phyloP scores from a whole-genome alignment of 2,113 vertebrate genomes.

The Onychostoma macrolepis region DNA sequence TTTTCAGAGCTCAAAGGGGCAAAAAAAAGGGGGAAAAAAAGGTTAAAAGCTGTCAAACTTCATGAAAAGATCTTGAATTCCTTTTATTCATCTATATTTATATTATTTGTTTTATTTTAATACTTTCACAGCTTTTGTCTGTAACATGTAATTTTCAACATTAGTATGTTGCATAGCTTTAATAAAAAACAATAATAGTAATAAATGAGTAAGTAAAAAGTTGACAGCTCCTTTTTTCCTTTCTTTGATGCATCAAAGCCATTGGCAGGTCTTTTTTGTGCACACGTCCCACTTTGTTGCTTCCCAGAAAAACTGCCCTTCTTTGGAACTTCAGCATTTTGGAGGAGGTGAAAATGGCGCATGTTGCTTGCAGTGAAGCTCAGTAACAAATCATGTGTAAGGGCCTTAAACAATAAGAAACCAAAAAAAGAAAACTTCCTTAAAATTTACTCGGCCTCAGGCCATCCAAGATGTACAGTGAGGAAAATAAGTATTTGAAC shows the following conservation, averaged over 20 bases:
- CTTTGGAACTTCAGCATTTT: constrained; percentile 1
- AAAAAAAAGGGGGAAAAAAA: background rate
- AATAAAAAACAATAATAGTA: background rate
- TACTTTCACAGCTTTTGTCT: background rate
- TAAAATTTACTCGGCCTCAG: too few relatives aligned
- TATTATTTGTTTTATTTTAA: background rate
- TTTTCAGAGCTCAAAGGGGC: background rate
- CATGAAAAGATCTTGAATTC: background rate
- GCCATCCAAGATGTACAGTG: too few relatives aligned
- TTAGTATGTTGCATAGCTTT: background rate
- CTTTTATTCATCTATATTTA: background rate
- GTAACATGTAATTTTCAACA: background rate
- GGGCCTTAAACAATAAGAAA: background rate
- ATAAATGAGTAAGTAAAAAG: background rate
- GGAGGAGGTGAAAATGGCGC: background rate
- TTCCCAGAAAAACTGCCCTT: background rate
- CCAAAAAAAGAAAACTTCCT: background rate
- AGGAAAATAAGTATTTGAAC: too few relatives aligned
- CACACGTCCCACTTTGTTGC: background rate
- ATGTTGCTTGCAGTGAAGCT: background rate
- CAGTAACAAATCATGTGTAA: background rate
- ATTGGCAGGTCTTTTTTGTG: background rate
- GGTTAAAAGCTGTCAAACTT: background rate
- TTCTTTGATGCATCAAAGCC: background rate
- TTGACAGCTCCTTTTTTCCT: background rate